Evolutionary conservation across 2,113 vertebrate species (phyloP), one percentile per base, ranked within the genome.

Genomic region (Spheniscus mendiculus): DNA sequence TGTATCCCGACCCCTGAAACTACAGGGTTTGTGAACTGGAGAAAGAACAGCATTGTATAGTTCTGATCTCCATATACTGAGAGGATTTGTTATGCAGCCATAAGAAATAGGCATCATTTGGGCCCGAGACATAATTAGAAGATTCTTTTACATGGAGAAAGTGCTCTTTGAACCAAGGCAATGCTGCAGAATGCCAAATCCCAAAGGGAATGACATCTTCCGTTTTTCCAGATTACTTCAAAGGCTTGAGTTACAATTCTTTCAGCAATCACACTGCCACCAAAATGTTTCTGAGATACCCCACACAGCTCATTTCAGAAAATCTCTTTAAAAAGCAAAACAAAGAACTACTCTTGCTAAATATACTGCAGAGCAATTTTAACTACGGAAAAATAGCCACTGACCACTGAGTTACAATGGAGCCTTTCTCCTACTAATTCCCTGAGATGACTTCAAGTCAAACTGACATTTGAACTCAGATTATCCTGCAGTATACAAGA

Each of bases 171-270:
- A 96, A 96, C 61, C 80, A 42, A 14, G 72, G 89, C 44, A 5
- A 36, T 47, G 83, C 7, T 93, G 93, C 77, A 83, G 87, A 96
- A 94, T 84, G 94, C 91, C 93, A 95, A 81, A 95, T 59, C 91
- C 95, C 88, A 90, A 70, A 92, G 87, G 96, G 91, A 96, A 93
- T 89, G 89, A 95, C 93, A 95, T 90, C 86, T 93, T 80, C 93
- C 95, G 90, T 50, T 91, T 95, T 92, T 93, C 62, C 95, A 94
- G 70, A 87, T 91, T n/a, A 73, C 12, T 95, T 85, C 73, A 85
- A 94, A 89, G 52, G 92, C 96, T 27, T 6, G 6, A 89, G 61
- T 83, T 85, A 4, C 45, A 87, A 67, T 70, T 76, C 87, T 25
- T 70, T 73, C 96, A 93, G 90, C 82, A 76, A 61, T 73, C 81